Evolutionary conservation across 30 jellyfish, hydroid and myxozoan genomes (phyloP).

Genomic region (Aurelia sp.): DNA sequence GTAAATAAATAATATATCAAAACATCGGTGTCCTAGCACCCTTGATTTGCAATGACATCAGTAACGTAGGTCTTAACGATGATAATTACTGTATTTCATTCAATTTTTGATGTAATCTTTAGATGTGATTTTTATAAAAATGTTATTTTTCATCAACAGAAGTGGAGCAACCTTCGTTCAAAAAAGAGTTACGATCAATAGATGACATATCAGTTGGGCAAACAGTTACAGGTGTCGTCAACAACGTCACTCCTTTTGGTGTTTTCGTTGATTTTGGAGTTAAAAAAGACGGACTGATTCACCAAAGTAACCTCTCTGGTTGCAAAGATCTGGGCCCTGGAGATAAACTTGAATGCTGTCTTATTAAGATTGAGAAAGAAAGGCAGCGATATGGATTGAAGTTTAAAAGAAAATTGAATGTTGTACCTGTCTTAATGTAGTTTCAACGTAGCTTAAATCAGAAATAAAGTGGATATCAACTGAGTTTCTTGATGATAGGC

Average conservation of each 20-base stretch:
- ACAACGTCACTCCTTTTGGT: conserved; percentile 91
- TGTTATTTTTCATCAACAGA: conserved; percentile 27
- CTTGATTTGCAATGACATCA: no score
- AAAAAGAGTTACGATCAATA: conserved; percentile 49
- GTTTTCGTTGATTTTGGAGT: conserved; percentile 90
- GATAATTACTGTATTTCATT: no score
- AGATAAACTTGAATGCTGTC: conserved; percentile 87
- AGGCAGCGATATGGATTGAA: conserved; percentile 67
- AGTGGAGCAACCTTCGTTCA: conserved; percentile 83
- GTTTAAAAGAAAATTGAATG: conserved; percentile 2
- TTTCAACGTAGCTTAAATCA: no score
- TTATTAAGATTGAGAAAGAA: conserved; percentile 49
- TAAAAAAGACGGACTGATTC: conserved; percentile 70
- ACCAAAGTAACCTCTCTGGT: conserved; percentile 49
- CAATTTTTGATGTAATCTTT: no score
- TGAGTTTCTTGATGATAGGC: no score
- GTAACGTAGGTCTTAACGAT: no score
- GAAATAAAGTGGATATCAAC: no score
- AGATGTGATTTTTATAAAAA: no score
- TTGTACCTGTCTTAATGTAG: conserved; percentile 19
- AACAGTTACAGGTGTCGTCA: conserved; percentile 77
- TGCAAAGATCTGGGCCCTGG: conserved; percentile 85
- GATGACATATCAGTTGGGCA: conserved; percentile 63
- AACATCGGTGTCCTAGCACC: no score
- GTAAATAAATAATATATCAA: no score